Percentiles rank a stretch among this genome's conserved stretches.
Conservation (phyloP, 2,888 invertebrate species). For the Catocala fraxini region DNA sequence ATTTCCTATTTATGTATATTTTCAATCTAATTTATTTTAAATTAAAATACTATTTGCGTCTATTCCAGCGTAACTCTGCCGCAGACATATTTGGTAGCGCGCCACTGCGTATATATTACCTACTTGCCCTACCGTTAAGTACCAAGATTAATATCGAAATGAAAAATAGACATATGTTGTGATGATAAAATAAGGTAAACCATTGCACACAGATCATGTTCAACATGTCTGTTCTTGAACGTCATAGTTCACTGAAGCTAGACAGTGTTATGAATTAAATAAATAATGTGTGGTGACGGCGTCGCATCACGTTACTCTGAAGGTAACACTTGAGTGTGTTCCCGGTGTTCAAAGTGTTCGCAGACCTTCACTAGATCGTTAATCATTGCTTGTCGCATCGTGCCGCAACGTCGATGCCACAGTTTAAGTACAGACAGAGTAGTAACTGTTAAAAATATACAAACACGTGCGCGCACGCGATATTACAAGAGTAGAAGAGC, state of each 20-base stretch:
- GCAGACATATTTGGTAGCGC: too few relatives aligned
- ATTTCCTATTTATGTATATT: too few relatives aligned
- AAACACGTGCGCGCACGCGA: too few relatives aligned
- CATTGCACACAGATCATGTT: constrained; percentile 2
- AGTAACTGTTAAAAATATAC: background rate
- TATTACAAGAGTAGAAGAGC: too few relatives aligned
- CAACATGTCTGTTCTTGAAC: constrained; percentile 1
- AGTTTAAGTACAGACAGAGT: background rate
- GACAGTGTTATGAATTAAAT: constrained; percentile 23
- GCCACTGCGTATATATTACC: too few relatives aligned
- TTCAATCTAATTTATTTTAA: too few relatives aligned
- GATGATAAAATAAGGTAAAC: too few relatives aligned
- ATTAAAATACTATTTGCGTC: too few relatives aligned
- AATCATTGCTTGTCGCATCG: constrained; percentile 28
- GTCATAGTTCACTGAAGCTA: background rate
- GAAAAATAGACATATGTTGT: too few relatives aligned
- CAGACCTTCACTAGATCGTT: constrained; percentile 36
- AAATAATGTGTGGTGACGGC: constrained; percentile 33
- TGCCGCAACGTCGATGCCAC: constrained; percentile 6
- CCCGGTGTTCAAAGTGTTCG: constrained; percentile 9
- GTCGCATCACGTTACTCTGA: constrained; percentile 10
- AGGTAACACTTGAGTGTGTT: constrained; percentile 5
- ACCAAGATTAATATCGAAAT: too few relatives aligned
- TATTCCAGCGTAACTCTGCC: too few relatives aligned
- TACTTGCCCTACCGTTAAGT: too few relatives aligned